Base-by-base conservation (phyloP, 2,797 vertebrate species). In the Heteromormyrus szaboi region DNA sequence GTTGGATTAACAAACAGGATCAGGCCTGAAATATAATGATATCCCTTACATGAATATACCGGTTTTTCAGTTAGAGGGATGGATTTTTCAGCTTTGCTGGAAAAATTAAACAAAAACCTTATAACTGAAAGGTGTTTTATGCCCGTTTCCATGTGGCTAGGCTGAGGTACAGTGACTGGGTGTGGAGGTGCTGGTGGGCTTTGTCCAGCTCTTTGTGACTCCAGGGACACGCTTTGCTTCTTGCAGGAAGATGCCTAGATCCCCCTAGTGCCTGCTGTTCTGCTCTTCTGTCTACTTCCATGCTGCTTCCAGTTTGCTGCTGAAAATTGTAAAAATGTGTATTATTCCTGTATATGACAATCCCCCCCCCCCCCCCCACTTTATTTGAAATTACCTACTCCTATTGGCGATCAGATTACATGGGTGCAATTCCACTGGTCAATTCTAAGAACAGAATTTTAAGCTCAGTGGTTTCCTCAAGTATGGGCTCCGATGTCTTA, bases 121-220 rank as follows among this genome's bases (percentile, higher is more conserved):
- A 33, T 68, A 12, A 33, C 11, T 68, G 65, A 14, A 72, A 33
- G 51, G 12, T 37, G 4, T 44, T 19, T 19, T 19, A 17, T 44
- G 37, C 14, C 17, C 0, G 17, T 44, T 19, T 14, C 48, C 50
- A 29, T 56, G 29, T 37, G 65, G 29, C 37, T 51, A 62, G 65
- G 48, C 88, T 89, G 85, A 53, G 59, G 88, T 44, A 46, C 44
- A 87, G 85, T 56, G 59, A 44, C 84, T 59, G 76, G n/a, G 56
- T 19, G 53, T 22, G 79, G 17, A 44, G n/a, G 3, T 22, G 59
- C 46, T 46, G 59, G 14, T 29, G 62, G 56, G 65, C 19, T 81
- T 54, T 68, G 83, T 22, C 46, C 17, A 50, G 46, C 14, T 41
- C 83, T n/a, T 0, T 48, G 17, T 37, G 17, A 51, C 53, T 22